Conservation (phyloP, 2,113 vertebrate genomes). For the Paracanthobrama guichenoti region DNA sequence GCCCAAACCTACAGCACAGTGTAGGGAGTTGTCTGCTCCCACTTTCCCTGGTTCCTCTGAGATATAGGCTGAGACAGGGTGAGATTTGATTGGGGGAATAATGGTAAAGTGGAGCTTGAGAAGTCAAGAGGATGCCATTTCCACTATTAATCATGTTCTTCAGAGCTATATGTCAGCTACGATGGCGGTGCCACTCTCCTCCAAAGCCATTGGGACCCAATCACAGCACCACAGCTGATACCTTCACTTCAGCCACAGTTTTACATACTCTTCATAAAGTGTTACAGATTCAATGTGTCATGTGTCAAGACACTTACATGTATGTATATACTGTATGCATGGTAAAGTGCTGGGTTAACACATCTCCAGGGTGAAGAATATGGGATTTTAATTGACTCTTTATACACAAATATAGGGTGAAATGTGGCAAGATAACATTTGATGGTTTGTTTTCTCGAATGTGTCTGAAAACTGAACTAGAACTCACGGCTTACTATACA, state of each 20-base stretch:
- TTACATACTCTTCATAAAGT: background rate
- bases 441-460: too few relatives aligned
- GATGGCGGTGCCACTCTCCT: conserved; percentile 6
- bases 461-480: too few relatives aligned
- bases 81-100: conserved; percentile 34
- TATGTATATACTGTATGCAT: background rate
- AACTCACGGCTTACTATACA: too few relatives aligned
- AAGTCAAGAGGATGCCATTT: conserved; percentile 12
- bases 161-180: background rate
- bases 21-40: background rate
- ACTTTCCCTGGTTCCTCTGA: conserved; percentile 8
- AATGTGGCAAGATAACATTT: too few relatives aligned
- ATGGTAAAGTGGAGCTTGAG: conserved; percentile 11
- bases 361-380: background rate
- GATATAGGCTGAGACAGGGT: background rate
- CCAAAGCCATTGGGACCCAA: conserved; percentile 11
- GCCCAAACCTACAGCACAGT: conserved; percentile 16
- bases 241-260: conserved; percentile 9
- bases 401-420: too few relatives aligned
- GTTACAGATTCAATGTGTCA: background rate
- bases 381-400: background rate
- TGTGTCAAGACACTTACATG: background rate
- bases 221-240: background rate
- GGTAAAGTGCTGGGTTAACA: background rate
- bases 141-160: conserved; percentile 43